These are phyloP conservation scores for Andrena haemorrhoa DNA, from an alignment of 2,888 invertebrate genomes.

Conservation along the genomic window DNA sequence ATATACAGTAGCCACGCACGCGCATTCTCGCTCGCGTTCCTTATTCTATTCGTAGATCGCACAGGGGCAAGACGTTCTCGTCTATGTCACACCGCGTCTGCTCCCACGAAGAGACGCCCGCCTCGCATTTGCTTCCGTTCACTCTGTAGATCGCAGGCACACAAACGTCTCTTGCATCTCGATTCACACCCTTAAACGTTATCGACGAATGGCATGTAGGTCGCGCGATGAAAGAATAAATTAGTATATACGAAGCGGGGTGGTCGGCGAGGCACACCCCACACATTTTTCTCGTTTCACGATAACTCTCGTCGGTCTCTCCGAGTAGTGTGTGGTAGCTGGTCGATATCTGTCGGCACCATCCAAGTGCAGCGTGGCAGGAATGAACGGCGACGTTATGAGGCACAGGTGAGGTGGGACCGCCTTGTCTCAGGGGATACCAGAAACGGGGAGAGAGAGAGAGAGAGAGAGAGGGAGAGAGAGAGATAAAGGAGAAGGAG, in stretches of 20 bases:
- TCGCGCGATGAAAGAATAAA: slow-evolving; percentile 1
- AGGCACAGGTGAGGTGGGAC: not conserved
- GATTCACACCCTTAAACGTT: not conserved
- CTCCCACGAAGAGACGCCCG: too few relatives aligned
- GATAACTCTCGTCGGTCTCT: not conserved
- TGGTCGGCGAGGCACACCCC: not conserved
- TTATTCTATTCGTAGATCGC: not conserved
- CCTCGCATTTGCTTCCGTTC: not conserved
- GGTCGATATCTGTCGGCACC: not conserved
- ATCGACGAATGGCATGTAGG: not conserved
- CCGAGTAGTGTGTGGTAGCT: not conserved
- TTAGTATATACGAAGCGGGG: not conserved
- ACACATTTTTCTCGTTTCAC: not conserved
- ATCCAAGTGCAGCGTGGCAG: not conserved
- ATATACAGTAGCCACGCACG: not conserved
- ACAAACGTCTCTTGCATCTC: not conserved
- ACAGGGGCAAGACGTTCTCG: slow-evolving; percentile 18
- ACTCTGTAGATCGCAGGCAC: not conserved
- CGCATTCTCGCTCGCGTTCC: not conserved
- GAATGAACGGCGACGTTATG: slow-evolving; percentile 5
- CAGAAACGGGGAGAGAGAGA: not conserved
- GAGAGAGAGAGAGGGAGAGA: not conserved
- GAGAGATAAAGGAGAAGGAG: slow-evolving; percentile 5
- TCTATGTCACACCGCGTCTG: too few relatives aligned
- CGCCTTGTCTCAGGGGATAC: not conserved